Conservation (phyloP, 2,888 invertebrate genomes). For the Reticulitermes lucifugus region DNA sequence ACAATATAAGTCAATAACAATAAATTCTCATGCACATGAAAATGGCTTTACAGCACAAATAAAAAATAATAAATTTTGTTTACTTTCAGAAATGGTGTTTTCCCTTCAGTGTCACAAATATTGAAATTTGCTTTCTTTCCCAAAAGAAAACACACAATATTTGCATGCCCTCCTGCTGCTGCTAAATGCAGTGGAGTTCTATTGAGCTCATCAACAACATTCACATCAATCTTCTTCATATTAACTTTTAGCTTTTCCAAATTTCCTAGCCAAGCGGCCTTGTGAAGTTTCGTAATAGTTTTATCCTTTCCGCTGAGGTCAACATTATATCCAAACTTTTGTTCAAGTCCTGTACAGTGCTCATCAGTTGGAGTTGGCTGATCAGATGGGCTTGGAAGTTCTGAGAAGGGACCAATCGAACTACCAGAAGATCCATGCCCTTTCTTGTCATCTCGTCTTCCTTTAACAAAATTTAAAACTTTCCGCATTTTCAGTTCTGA, state of each 20-base stretch:
- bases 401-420: conserved; percentile 43
- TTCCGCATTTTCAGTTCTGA: conserved; percentile 56
- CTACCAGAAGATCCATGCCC: conserved; percentile 48
- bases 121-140: conserved; percentile 58
- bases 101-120: conserved; percentile 58
- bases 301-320: conserved; percentile 58
- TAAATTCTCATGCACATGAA: conserved; percentile 1
- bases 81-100: conserved; percentile 59
- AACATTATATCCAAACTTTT: conserved; percentile 56
- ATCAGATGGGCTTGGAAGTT: conserved; percentile 38
- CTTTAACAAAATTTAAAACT: conserved; percentile 59
- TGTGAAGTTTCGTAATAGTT: conserved; percentile 58
- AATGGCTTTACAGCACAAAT: neutral
- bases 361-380: conserved; percentile 46
- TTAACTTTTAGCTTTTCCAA: conserved; percentile 58
- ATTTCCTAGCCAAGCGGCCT: conserved; percentile 59
- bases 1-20: neutral
- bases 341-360: conserved; percentile 39
- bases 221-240: conserved; percentile 58
- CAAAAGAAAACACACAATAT: conserved; percentile 59
- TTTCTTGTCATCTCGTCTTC: conserved; percentile 57
- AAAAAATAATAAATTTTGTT: neutral
- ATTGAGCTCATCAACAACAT: conserved; percentile 57
- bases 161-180: conserved; percentile 58
- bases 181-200: conserved; percentile 59